Conservation (phyloP, 2,888 invertebrate genomes). For the Syrista parreyssii region DNA sequence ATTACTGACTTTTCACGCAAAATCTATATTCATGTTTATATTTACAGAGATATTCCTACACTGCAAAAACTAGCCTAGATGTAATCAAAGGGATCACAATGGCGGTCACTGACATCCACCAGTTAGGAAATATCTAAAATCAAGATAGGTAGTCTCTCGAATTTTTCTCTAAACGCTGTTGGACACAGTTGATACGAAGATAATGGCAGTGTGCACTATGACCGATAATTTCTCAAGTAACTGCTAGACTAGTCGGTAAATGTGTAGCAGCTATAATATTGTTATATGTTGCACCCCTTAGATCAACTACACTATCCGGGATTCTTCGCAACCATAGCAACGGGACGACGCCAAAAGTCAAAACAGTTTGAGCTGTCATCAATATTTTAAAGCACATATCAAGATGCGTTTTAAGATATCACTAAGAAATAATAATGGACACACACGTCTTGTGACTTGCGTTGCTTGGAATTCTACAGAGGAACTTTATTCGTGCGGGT, state of each 20-base stretch:
- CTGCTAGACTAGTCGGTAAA: too few species aligned
- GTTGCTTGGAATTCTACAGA: constrained; percentile 95
- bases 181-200: too few species aligned
- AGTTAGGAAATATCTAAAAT: neutral
- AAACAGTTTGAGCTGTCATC: neutral
- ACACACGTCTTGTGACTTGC: constrained; percentile 85
- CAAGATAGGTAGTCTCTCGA: neutral
- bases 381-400: neutral
- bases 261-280: too few species aligned
- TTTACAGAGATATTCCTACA: neutral
- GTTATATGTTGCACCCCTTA: neutral
- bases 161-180: neutral
- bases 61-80: neutral
- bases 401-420: constrained; percentile 86
- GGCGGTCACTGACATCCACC: neutral
- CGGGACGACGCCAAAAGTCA: neutral
- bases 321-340: neutral
- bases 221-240: too few species aligned
- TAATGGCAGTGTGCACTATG: too few species aligned
- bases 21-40: neutral
- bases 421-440: constrained; percentile 79
- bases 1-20: neutral
- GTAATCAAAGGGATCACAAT: neutral
- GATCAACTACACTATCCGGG: neutral
- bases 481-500: constrained; percentile 93